Base-by-base conservation (phyloP, 2,113 vertebrate species). In the Onychorhynchus coronatus region DNA sequence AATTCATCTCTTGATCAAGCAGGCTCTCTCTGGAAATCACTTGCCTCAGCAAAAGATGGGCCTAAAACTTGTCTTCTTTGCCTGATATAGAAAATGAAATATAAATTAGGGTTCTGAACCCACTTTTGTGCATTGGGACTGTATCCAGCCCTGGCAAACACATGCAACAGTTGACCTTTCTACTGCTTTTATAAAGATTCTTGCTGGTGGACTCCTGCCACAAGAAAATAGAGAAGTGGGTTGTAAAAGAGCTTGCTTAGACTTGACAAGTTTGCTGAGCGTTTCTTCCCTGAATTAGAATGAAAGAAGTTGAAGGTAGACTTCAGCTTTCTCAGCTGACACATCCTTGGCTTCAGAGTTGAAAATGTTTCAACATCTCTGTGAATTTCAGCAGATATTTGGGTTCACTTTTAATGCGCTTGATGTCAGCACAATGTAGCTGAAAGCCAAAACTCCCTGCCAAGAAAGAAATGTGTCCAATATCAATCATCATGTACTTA, bases 311-410 rank as follows among this genome's bases (percentile, higher is more conserved):
- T 1, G 3, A 94, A 96, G 88, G 91, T 94, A 95, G 88, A 86
- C 92, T 95, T 96, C 68, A 75, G 46, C 74, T 95, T 93, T 93
- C 91, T 81, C 80, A 92, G 83, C 91, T 96, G 95, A 96, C 96
- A 96, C 58, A 93, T 97, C 92, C 78, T 96, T 96, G 95, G 96
- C 96, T 94, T 95, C 61, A 25, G 83, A 91, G 56, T 50, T 92
- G 86, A 96, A 96, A 94, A 93, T 86, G 85, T 97, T 96, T 97
- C 96, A 96, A 96, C 92, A 92, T 96, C 95, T 87, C 88, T 55
- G 53, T 84, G 93, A 94, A 96, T 97, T 96, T 96, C 95, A 94
- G 94, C 73, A 96, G 95, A 94, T 96, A 97, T 96, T 95, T 94
- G 93, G 96, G 95, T 95, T 96, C 95, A 84, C 93, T 94, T 92